Percentiles rank a stretch among this genome's conserved stretches.
These are phyloP conservation scores for Dicentrarchus labrax DNA, from an alignment of 2,113 vertebrate species.

Conservation along the genomic window DNA sequence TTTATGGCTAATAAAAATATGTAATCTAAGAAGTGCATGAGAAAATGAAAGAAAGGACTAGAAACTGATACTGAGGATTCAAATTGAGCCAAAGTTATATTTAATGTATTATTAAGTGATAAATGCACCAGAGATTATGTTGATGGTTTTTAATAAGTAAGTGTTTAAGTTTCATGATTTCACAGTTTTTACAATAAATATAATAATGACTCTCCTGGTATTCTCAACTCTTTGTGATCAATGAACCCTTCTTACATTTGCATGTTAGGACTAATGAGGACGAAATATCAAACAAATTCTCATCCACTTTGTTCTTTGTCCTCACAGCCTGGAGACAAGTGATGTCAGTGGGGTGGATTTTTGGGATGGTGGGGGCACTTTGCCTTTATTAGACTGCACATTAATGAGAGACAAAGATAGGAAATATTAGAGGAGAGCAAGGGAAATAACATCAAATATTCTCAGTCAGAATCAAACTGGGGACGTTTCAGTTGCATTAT, in stretches of 20 bases:
- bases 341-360: conserved; percentile 5
- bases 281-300: conserved; percentile 40
- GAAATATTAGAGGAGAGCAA: not conserved
- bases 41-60: not conserved
- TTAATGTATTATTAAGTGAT: not conserved
- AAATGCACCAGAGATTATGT: not conserved
- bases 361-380: not conserved
- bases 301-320: conserved; percentile 1
- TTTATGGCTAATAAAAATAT: not conserved
- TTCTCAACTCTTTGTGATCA: conserved; percentile 6
- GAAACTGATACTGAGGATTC: not conserved
- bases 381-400: not conserved
- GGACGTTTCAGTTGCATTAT: not conserved
- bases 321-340: conserved; percentile 8
- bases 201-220: not conserved
- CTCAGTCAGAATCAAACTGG: not conserved
- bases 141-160: not conserved
- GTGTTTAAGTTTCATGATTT: not conserved
- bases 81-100: not conserved
- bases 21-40: not conserved
- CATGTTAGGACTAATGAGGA: conserved; percentile 24
- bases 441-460: not conserved
- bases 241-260: conserved; percentile 18
- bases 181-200: not conserved
- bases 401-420: not conserved